Percentiles rank a stretch among this genome's conserved stretches.
These are phyloP conservation scores for Elmis aenea DNA, from an alignment of 2,888 invertebrate species.

Conservation along the genomic window DNA sequence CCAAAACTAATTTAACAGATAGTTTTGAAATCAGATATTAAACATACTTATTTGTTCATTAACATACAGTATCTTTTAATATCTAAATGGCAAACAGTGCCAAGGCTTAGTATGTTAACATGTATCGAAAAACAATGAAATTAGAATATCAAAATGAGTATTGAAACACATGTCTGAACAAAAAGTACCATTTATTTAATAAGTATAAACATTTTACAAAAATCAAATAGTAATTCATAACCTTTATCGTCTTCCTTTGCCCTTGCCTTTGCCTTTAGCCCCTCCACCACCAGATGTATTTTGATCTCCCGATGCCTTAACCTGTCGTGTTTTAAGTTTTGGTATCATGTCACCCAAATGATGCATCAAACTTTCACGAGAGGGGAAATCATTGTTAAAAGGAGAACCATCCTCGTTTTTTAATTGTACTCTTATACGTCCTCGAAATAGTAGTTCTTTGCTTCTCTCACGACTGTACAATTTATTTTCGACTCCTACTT, in stretches of 20 bases:
- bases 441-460: constrained; percentile 79
- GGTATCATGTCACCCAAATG: constrained; percentile 83
- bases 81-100: no score
- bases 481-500: constrained; percentile 88
- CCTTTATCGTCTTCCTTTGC: constrained; percentile 29
- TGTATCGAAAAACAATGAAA: no score
- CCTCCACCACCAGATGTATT: constrained; percentile 27
- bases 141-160: no score
- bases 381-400: constrained; percentile 64
- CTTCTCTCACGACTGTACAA: constrained; percentile 86
- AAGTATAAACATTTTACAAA: no score
- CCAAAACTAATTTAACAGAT: no score
- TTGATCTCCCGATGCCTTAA: constrained; percentile 45
- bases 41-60: no score
- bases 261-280: constrained; percentile 37
- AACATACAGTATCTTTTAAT: no score
- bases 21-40: no score
- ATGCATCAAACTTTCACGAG: constrained; percentile 71
- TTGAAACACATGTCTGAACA: no score
- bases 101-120: no score
- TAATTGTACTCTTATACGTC: constrained; percentile 88
- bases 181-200: no score
- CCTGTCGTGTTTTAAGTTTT: constrained; percentile 77
- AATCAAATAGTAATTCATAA: constrained; percentile 1
- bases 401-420: constrained; percentile 84